Base-by-base conservation (phyloP, 2,888 invertebrate species). In the Liopterus haemorrhoidalis region DNA sequence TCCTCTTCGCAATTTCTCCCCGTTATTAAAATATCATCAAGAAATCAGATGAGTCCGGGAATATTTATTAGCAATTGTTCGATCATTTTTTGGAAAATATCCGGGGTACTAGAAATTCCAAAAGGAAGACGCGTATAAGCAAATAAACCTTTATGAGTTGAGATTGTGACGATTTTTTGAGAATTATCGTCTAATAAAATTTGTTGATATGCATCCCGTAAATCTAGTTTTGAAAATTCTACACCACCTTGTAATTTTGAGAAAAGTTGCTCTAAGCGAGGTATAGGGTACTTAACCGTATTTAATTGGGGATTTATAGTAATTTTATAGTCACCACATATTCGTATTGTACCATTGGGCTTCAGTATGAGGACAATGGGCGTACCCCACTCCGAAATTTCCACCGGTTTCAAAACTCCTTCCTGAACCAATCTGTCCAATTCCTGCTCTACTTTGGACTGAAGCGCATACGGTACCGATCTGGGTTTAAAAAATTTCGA, bases 31-130 rank as follows among this genome's bases (percentile, higher is more conserved):
- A 56, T 48, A 38, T 54, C 54, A n/a, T n/a, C n/a, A n/a, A n/a
- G n/a, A n/a, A n/a, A n/a, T n/a, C n/a, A n/a, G n/a, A 32, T 57
- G 5, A 52, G 49, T 21, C 42, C 50, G 3, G 44, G 44, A 2
- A 59, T 48, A 19, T 47, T 55, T 16, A 11, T 24, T 27, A 63
- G 41, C 24, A 63, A 25, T 16, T 48, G 27, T 36, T 64, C 62
- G 56, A 60, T 57, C n/a, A 57, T 52, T 32, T 51, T 47, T 44
- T 60, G 57, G 41, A 59, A 61, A 41, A 59, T 55, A 14, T 55
- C 52, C n/a, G 60, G 58, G 6, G 57, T 57, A 12, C 56, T 52
- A 2, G 58, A 50, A 24, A 63, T 54, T 5, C 60, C 63, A 43
- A 54, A 60, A 4, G 59, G 55, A 16, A 60, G 36, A 14, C 59